phyloP scores from a whole-genome alignment of 2,113 vertebrate genomes.

The Megaleporinus macrocephalus region DNA sequence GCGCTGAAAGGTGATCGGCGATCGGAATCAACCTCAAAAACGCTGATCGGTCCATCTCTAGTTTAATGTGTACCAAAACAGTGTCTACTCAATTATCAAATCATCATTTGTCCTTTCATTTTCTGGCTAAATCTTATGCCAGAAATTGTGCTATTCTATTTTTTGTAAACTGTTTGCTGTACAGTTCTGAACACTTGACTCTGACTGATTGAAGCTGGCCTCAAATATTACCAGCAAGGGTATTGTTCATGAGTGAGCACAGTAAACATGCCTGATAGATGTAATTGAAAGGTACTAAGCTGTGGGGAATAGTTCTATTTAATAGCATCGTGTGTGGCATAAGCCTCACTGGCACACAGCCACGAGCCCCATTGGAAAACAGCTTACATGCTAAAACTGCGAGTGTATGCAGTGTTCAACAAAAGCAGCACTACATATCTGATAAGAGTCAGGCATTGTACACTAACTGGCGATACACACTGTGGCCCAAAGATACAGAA shows the following conservation, averaged over 20 bases:
- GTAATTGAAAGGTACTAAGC: constrained; percentile 63
- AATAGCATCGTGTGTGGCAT: constrained; percentile 58
- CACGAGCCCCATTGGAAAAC: constrained; percentile 60
- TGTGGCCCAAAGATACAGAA: background rate
- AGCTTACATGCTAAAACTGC: background rate
- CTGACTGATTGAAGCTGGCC: background rate
- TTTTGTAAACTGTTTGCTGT: background rate
- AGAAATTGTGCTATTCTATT: background rate
- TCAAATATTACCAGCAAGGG: background rate
- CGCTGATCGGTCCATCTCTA: no score
- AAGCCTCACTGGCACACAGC: constrained; percentile 55
- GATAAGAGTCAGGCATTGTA: background rate
- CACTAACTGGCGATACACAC: constrained; percentile 24
- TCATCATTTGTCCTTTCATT: background rate
- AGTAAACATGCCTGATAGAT: constrained; percentile 43
- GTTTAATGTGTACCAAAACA: no score
- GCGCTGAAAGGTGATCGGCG: no score
- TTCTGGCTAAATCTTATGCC: background rate
- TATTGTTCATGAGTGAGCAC: constrained; percentile 37
- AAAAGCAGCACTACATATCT: background rate
- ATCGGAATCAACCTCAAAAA: no score
- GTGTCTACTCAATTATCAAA: no score
- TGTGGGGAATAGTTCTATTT: constrained; percentile 51
- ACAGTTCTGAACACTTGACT: background rate
- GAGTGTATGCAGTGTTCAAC: background rate